Evolutionary conservation across 2,113 vertebrate species (phyloP).

Genomic region (Rhabdornis inornatus): DNA sequence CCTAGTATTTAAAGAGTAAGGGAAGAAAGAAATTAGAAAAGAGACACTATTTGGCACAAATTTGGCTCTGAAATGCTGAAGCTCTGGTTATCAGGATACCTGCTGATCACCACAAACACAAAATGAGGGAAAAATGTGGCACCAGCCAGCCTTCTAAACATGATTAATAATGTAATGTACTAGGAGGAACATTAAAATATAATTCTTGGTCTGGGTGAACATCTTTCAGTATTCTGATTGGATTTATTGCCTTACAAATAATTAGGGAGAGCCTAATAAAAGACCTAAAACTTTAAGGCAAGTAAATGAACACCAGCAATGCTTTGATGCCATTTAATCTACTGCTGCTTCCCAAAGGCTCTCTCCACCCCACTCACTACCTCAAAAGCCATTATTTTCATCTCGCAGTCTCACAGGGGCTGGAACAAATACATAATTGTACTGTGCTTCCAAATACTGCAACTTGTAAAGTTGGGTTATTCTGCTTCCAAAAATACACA

Average conservation of each 20-base stretch:
- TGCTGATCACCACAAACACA: not conserved
- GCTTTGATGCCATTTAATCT: not conserved
- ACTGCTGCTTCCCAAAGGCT: conserved; percentile 25
- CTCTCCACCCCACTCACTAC: not conserved
- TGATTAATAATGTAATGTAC: not conserved
- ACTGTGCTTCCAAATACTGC: not conserved
- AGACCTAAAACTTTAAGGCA: not conserved
- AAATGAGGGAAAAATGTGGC: not conserved
- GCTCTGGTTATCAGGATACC: not conserved
- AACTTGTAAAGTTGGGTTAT: not conserved
- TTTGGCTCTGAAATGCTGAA: not conserved
- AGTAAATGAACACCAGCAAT: not conserved
- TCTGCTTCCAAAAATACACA: not conserved
- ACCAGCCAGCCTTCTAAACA: not conserved
- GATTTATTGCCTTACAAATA: not conserved
- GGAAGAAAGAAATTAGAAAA: not conserved
- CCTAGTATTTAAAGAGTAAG: not conserved
- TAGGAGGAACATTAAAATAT: not conserved
- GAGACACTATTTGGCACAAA: not conserved
- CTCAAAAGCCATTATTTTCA: not conserved
- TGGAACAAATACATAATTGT: not conserved
- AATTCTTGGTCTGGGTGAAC: not conserved
- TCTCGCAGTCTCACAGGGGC: not conserved
- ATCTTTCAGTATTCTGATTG: not conserved
- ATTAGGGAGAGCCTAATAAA: not conserved